Percentiles rank a stretch among this genome's conserved stretches.
phyloP scores from a whole-genome alignment of 1,140 invertebrate genomes.

The Aphaenogaster ashmeadi region DNA sequence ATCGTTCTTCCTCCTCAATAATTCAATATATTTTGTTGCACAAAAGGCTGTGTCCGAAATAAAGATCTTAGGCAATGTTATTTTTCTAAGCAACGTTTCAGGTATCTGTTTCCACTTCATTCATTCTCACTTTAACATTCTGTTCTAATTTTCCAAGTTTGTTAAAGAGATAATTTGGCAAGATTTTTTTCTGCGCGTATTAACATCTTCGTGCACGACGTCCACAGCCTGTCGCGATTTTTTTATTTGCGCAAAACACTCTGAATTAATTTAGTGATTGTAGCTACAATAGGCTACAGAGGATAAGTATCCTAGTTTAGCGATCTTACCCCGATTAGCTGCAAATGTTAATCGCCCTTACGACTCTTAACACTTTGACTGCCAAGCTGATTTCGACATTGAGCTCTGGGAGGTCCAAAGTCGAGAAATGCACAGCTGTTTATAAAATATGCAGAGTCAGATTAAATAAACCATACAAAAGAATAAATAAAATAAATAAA shows the following conservation, averaged over 20 bases:
- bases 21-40: neutral
- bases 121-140: neutral
- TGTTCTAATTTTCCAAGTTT: neutral
- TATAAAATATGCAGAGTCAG: too few species aligned
- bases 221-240: neutral
- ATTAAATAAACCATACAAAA: too few species aligned
- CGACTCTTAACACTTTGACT: conserved; percentile 41
- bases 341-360: conserved; percentile 42
- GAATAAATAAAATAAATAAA: too few species aligned
- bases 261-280: conserved; percentile 21
- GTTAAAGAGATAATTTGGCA: neutral
- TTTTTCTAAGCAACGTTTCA: neutral
- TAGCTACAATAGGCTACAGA: conserved; percentile 3
- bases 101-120: neutral
- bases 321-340: conserved; percentile 18
- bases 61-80: neutral
- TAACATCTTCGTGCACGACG: neutral
- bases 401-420: too few species aligned
- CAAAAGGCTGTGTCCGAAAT: neutral
- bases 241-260: conserved; percentile 6
- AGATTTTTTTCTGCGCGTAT: neutral
- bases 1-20: neutral
- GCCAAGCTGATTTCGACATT: too few species aligned
- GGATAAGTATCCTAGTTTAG: conserved; percentile 32
- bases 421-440: too few species aligned